Evolutionary conservation across 2,888 invertebrate species (phyloP).

Genomic region (Tortricodes alternella): DNA sequence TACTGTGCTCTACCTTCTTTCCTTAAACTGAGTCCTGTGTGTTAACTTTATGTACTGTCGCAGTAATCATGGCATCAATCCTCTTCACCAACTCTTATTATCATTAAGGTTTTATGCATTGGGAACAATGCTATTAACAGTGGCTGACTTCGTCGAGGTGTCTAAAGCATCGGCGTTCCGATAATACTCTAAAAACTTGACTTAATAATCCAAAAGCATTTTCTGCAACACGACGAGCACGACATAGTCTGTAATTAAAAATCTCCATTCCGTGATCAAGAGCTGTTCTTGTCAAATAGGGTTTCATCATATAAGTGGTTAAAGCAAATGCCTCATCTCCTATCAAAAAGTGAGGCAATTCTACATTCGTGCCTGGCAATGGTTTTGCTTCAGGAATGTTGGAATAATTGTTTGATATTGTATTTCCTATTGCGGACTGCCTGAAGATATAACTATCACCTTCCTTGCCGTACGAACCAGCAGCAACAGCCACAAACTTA

Average conservation of each 20-base stretch:
- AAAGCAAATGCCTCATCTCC: neutral
- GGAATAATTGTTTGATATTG: constrained; percentile 14
- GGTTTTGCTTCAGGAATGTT: constrained; percentile 14
- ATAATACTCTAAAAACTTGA: neutral
- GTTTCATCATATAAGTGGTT: neutral
- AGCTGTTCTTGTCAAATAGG: neutral
- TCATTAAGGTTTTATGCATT: neutral
- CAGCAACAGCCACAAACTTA: constrained; percentile 29
- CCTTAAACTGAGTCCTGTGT: no score
- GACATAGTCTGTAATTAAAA: neutral
- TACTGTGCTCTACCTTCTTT: no score
- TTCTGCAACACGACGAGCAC: neutral
- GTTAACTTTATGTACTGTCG: no score
- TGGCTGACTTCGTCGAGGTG: neutral
- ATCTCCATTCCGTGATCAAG: neutral
- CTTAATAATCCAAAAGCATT: neutral
- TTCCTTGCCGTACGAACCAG: constrained; percentile 30
- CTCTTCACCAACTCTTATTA: neutral
- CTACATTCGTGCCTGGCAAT: constrained; percentile 17
- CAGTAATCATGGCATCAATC: neutral
- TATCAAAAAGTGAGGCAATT: neutral
- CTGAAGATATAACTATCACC: constrained; percentile 28
- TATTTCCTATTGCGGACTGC: constrained; percentile 9
- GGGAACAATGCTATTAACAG: neutral
- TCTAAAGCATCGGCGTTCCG: neutral